Percentiles rank a stretch among this genome's conserved stretches.
Conservation (phyloP, 2,113 vertebrate species). For the Penelope pileata region DNA sequence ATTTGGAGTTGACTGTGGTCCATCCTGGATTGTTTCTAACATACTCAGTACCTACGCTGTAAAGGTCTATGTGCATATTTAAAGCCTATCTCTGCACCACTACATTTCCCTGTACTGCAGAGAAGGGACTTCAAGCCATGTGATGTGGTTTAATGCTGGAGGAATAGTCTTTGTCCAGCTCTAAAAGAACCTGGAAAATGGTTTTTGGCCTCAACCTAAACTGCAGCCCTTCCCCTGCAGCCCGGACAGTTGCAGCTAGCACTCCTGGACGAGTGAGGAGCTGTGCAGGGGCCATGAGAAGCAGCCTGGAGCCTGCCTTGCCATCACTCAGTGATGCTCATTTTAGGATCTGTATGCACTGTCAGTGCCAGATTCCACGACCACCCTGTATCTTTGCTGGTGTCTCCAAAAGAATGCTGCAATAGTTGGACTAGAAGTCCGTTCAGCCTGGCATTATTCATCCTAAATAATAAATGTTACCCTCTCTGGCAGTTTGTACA, state of each 20-base stretch:
- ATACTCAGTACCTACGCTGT: rapidly evolving
- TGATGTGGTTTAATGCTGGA: neutral
- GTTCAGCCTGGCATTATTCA: conserved; percentile 13
- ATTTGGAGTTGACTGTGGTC: neutral
- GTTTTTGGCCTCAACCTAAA: neutral
- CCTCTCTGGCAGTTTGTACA: conserved; percentile 14
- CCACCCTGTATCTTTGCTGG: neutral
- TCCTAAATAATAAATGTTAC: conserved; percentile 61
- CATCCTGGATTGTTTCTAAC: neutral
- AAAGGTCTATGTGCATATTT: neutral
- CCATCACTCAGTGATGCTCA: neutral
- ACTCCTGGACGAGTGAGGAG: neutral
- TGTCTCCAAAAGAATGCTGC: neutral
- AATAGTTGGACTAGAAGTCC: neutral
- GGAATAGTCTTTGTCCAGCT: neutral
- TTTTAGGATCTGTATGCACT: neutral
- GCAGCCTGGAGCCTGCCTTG: neutral
- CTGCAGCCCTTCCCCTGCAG: neutral
- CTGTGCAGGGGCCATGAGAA: neutral
- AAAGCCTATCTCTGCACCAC: rapidly evolving
- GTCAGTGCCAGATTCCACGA: neutral
- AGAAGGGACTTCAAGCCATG: neutral
- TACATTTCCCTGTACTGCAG: neutral
- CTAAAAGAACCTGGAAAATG: neutral
- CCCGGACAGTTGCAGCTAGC: neutral